Evolutionary conservation across 2,113 vertebrate species (phyloP).

Genomic region (Scartelaos histophorus): DNA sequence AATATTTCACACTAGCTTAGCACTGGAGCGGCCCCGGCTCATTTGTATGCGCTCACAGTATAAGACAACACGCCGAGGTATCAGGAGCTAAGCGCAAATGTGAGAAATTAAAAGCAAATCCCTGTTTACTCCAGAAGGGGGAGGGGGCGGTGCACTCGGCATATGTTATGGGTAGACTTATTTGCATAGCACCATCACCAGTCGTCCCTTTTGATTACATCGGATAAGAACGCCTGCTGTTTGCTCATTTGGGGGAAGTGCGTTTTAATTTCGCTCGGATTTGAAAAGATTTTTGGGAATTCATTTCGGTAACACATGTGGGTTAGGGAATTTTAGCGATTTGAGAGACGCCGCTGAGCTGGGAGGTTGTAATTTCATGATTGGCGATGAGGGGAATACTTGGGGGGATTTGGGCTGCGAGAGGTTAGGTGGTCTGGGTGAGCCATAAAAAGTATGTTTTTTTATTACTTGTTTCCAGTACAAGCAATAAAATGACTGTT

Average conservation of each 20-base stretch:
- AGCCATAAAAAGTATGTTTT: neutral
- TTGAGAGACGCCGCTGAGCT: slow-evolving; percentile 20
- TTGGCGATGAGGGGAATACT: neutral
- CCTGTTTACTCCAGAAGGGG: slow-evolving; percentile 52
- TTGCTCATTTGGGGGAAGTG: slow-evolving; percentile 49
- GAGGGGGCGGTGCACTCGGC: slow-evolving; percentile 33
- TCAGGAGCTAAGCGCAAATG: slow-evolving; percentile 16
- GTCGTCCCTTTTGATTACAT: slow-evolving; percentile 74
- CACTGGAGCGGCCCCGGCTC: neutral
- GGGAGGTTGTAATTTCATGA: neutral
- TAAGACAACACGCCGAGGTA: neutral
- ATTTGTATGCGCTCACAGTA: neutral
- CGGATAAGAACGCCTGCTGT: slow-evolving; percentile 65
- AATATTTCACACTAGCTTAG: slow-evolving; percentile 1
- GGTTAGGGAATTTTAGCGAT: neutral
- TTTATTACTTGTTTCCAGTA: neutral
- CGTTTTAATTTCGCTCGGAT: slow-evolving; percentile 64
- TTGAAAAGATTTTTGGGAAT: slow-evolving; percentile 49
- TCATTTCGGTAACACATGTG: slow-evolving; percentile 26
- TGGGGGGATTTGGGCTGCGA: neutral
- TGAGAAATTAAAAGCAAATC: slow-evolving; percentile 45
- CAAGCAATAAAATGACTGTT: neutral
- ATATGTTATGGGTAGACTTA: slow-evolving; percentile 62
- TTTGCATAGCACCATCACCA: slow-evolving; percentile 67
- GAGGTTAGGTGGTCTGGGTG: neutral